Percentiles rank a stretch among this genome's conserved stretches.
These are phyloP conservation scores for Mythimna loreyi DNA, from an alignment of 2,888 invertebrate genomes.

Conservation along the genomic window DNA sequence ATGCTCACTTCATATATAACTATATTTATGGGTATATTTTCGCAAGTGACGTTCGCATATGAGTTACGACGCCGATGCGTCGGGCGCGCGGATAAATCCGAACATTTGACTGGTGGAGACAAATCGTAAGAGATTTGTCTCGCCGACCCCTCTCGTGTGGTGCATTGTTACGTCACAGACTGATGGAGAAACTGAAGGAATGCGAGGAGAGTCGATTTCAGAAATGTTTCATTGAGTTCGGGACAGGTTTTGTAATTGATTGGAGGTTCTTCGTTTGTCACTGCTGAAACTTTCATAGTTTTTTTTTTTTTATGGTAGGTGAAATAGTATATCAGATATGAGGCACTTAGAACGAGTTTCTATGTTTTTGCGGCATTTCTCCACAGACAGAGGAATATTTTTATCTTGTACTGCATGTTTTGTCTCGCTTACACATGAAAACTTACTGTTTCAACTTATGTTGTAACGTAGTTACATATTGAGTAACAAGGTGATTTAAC, in stretches of 20 bases:
- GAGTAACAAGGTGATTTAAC: no score
- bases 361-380: no score
- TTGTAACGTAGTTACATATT: no score
- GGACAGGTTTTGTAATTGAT: constrained; percentile 1
- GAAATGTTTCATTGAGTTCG: constrained; percentile 9
- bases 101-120: constrained; percentile 59
- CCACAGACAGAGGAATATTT: no score
- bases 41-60: constrained; percentile 38
- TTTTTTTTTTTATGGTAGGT: no score
- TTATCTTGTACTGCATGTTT: no score
- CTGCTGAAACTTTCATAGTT: neutral
- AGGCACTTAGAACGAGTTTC: neutral
- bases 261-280: neutral
- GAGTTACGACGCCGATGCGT: constrained; percentile 48
- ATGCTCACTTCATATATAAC: constrained; percentile 15
- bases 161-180: constrained; percentile 44
- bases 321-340: neutral
- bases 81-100: constrained; percentile 44
- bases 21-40: constrained; percentile 42
- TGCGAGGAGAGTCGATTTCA: constrained; percentile 14
- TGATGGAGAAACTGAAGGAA: neutral
- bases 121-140: constrained; percentile 57
- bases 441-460: no score
- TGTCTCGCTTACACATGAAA: no score
- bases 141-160: constrained; percentile 29